A percentile compares a stretch with the other conserved stretches of the same genome.
Conservation (phyloP, 1,140 invertebrate species). For the Meteorus sp. region DNA sequence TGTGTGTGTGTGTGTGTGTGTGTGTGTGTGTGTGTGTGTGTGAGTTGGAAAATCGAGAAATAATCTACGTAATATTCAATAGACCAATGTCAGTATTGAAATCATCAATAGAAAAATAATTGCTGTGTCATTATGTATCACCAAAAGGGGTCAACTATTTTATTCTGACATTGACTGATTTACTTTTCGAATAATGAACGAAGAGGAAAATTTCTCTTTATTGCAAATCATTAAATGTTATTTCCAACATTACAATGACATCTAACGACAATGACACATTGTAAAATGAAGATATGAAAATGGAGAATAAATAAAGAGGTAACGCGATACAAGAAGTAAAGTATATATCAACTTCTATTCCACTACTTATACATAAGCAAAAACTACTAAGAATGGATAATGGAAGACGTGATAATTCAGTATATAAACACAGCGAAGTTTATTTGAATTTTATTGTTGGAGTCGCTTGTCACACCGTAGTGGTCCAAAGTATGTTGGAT, state of each 20-base stretch:
- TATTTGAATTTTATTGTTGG: conserved; percentile 62
- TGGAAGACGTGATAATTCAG: conserved; percentile 61
- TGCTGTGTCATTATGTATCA: conserved; percentile 21
- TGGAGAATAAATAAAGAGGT: not conserved
- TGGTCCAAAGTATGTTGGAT: too few species aligned
- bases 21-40: too few species aligned
- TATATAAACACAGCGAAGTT: conserved; percentile 58
- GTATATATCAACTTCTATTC: too few species aligned
- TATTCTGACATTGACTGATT: conserved; percentile 28
- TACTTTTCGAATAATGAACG: too few species aligned
- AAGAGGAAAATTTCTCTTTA: too few species aligned
- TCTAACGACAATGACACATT: not conserved
- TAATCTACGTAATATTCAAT: too few species aligned
- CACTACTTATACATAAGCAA: not conserved
- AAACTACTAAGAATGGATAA: conserved; percentile 46
- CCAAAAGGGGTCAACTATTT: not conserved
- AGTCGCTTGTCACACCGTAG: conserved; percentile 48
- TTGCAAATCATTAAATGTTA: too few species aligned
- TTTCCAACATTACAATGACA: not conserved
- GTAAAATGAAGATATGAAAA: not conserved
- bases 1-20: too few species aligned
- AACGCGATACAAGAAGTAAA: not conserved
- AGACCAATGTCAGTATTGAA: too few species aligned
- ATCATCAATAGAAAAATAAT: conserved; percentile 12
- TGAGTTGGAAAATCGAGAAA: too few species aligned